Base-by-base conservation (phyloP, 2,113 vertebrate species). In the Oryzias woworae region DNA sequence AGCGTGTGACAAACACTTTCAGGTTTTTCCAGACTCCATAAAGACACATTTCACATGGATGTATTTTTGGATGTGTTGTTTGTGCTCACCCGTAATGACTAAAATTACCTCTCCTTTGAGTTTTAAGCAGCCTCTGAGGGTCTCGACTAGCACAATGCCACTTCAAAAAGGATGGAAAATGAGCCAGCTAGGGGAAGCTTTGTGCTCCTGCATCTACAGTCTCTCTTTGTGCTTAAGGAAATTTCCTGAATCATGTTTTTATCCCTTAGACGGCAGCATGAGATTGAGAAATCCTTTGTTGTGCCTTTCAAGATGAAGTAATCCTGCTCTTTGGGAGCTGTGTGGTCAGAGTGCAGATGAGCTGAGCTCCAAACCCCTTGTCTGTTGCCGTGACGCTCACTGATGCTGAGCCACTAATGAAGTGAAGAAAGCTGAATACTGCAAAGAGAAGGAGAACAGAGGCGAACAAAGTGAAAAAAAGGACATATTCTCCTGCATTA, bases 401-500 rank as follows among this genome's bases (percentile, higher is more conserved):
- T 14, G 62, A 62, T 53, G 47, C 46, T 54, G 14, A 42, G 43
- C 54, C 23, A 44, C 59, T 70, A 66, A 56, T 66, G 64, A 46
- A 13, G 62, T 42, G 26, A 59, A 66, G 57, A 73, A 58, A 50
- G 62, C 50, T 81, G 67, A 70, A 75, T 73, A 55, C 14, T 41
- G 66, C 58, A 58, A 70, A 69, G 66, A 61, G 46, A 57, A 47
- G 46, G 58, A 64, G 66, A 73, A 69, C 36, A 69, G 43, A 62
- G 53, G 50, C 18, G 62, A 72, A 73, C 15, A 65, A 77, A 75
- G 59, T 53, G 63, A 85, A 75, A 83, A 10, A 75, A 31, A 60
- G 69, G 69, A 73, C 72, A 77, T 69, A 77, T 77, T 84, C 75
- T 85, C 63, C 53, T 84, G 80, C 82, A 88, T 88, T 85, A 86